Percentiles rank a stretch among this genome's conserved stretches.
Evolutionary conservation across 2,797 vertebrate genomes (phyloP).

Genomic region (Cynopterus sphinx): DNA sequence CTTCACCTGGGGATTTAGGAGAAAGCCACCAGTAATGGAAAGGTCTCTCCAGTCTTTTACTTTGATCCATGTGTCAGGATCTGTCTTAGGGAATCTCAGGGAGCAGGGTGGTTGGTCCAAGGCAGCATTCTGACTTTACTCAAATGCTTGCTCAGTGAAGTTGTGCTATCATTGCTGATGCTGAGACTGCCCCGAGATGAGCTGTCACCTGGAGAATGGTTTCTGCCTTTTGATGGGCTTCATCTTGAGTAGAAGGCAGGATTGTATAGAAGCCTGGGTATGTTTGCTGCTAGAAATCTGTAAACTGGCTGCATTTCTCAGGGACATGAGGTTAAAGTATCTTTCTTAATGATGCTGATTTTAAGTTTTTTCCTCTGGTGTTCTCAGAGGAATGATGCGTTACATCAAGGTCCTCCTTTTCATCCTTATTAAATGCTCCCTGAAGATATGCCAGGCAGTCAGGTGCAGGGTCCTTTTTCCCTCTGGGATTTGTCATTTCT

Average conservation of each 20-base stretch:
- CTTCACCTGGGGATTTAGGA: neutral
- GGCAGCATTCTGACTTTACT: neutral
- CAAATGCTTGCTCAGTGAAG: neutral
- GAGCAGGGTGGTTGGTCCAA: too few species aligned
- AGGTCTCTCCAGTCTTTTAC: neutral
- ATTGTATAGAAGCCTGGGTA: neutral
- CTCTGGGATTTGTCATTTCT: neutral
- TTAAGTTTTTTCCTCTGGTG: neutral
- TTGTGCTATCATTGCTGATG: neutral
- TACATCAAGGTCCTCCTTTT: neutral
- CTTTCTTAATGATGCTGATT: neutral
- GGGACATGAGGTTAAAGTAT: accelerated
- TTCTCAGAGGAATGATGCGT: neutral
- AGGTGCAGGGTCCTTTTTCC: neutral
- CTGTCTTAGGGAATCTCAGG: neutral
- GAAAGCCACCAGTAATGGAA: neutral
- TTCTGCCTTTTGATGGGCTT: neutral
- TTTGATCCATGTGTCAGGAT: accelerated
- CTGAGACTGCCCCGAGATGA: neutral
- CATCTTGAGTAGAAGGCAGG: accelerated
- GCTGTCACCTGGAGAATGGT: accelerated
- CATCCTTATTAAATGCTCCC: neutral
- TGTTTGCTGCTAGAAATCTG: neutral
- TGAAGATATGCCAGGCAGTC: accelerated
- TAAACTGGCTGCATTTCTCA: too few species aligned